Percentiles rank a stretch among this genome's conserved stretches.
phyloP scores from a whole-genome alignment of 2,888 invertebrate species.

The Drosophila acutilabella region DNA sequence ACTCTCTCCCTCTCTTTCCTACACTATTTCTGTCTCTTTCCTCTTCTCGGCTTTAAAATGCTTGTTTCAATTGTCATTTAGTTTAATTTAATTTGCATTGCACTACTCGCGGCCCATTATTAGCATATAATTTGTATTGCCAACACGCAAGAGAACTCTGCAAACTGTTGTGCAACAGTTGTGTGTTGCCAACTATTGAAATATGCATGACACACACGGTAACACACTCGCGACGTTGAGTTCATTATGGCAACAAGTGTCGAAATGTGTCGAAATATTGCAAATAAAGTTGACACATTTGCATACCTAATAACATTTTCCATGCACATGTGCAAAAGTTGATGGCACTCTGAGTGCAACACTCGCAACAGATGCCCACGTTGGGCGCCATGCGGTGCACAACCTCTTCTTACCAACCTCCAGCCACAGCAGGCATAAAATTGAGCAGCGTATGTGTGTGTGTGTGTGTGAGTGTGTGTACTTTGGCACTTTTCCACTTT shows the following conservation, averaged over 20 bases:
- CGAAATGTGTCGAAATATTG: constrained; percentile 80
- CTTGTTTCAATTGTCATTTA: constrained; percentile 57
- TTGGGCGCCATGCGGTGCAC: constrained; percentile 13
- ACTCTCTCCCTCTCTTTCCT: constrained; percentile 11
- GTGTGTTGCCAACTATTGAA: constrained; percentile 54
- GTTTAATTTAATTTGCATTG: constrained; percentile 70
- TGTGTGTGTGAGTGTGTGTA: constrained; percentile 40
- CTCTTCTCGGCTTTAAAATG: constrained; percentile 23
- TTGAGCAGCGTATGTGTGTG: too few species aligned
- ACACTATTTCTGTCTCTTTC: background rate
- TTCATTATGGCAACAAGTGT: constrained; percentile 83
- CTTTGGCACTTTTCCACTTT: constrained; percentile 75
- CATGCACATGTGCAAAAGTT: constrained; percentile 64
- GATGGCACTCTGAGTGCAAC: constrained; percentile 44
- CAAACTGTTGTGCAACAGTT: constrained; percentile 70
- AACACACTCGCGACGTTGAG: constrained; percentile 44
- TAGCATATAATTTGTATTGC: constrained; percentile 54
- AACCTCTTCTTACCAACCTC: constrained; percentile 28
- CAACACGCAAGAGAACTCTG: constrained; percentile 40
- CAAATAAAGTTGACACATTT: constrained; percentile 84
- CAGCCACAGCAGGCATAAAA: constrained; percentile 42
- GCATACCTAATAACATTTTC: constrained; percentile 83
- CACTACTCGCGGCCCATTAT: constrained; percentile 65
- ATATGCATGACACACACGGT: constrained; percentile 50
- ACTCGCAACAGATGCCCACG: constrained; percentile 24